Base-by-base conservation (phyloP, 2,113 vertebrate genomes). In the Crocuta crocuta region DNA sequence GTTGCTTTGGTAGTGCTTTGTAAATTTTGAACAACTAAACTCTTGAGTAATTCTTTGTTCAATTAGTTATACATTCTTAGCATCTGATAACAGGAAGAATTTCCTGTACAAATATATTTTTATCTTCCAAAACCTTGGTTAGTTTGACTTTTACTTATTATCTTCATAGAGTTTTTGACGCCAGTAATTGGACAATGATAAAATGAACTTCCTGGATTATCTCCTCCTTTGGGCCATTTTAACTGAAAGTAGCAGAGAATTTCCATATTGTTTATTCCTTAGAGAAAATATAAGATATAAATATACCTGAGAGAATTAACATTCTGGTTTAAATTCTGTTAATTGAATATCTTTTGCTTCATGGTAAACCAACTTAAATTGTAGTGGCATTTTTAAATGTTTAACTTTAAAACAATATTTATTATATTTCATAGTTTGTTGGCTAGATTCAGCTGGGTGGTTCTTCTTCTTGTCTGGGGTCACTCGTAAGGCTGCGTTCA, bases 21-120 rank as follows among this genome's bases (percentile, higher is more conserved):
- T 61, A 91, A 31, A 82, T 55, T 86, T 83, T 96, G 86, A 91
- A 84, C 7, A 87, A 31, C 45, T 92, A 91, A 96, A 85, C 48
- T 93, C 70, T 31, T 70, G 24, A 86, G 17, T 26, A 81, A 89
- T 86, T 92, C 50, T 80, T 97, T 92, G 48, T 43, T 90, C 76
- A 81, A 5, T 73, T 80, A 73, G 33, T 48, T 76, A 71, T 28
- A 45, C 10, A n/a, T 28, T 80, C 21, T 85, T 82, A 91, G 92
- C 65, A 50, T 76, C 53, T 53, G 76, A 85, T n/a, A 35, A 15
- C 31, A 86, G 50, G 86, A 95, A 65, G 17, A 21, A 79, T 74
- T 65, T 89, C 5, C 15, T 73, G 43, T 85, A 71, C 5, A 58
- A 68, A n/a, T 61, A 12, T 79, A 58, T 79, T 92, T 82, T 85